phyloP scores from a whole-genome alignment of 2,888 invertebrate genomes.

The Cephus pygmeus region DNA sequence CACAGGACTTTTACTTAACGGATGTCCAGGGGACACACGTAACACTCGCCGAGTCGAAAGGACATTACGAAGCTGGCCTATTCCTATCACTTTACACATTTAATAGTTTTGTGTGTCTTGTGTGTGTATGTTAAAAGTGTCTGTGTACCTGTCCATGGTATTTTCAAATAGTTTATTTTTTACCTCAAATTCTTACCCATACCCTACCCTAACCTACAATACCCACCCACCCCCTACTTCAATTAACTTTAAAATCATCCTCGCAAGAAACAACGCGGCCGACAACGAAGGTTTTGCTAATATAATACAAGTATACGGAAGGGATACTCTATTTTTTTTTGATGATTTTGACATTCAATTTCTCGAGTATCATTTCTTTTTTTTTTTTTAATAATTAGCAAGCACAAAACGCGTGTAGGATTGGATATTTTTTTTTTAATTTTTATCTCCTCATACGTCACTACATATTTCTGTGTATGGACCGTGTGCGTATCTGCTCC shows the following conservation, averaged over 20 bases:
- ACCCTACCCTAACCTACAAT: background rate
- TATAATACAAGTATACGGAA: background rate
- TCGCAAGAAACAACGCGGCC: background rate
- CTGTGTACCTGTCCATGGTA: background rate
- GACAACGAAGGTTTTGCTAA: background rate
- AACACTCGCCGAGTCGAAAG: constrained; percentile 53
- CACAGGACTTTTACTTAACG: background rate
- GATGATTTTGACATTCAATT: background rate
- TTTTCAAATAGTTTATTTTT: constrained; percentile 10
- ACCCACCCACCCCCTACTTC: background rate
- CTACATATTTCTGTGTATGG: constrained; percentile 7
- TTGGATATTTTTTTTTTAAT: constrained; percentile 33
- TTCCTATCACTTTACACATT: constrained; percentile 48
- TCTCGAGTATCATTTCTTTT: constrained; percentile 24
- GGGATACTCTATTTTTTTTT: background rate
- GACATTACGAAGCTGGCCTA: constrained; percentile 53
- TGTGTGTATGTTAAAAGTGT: background rate
- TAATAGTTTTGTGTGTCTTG: constrained; percentile 26
- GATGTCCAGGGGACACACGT: background rate
- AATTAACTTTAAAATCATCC: background rate
- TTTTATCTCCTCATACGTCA: constrained; percentile 9
- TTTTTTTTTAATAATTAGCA: constrained; percentile 54
- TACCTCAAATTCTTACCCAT: constrained; percentile 7
- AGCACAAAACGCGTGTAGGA: constrained; percentile 55
- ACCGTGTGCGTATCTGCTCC: background rate